Evolutionary conservation across 2,888 invertebrate genomes (phyloP), one percentile per base, ranked within the genome.

Genomic region (Deilephila elpenor): DNA sequence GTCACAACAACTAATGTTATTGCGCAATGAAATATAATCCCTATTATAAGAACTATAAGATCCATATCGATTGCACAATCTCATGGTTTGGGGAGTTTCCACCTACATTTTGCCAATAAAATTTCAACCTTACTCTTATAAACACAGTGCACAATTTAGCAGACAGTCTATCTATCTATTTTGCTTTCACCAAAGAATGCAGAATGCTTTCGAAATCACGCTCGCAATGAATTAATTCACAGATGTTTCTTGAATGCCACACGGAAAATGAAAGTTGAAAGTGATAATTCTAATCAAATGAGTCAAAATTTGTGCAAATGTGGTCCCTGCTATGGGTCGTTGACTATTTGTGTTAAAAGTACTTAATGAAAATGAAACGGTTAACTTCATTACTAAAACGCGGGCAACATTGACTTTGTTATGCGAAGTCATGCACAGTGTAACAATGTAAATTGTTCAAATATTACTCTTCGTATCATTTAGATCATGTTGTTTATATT

Each of bases 131-230:
- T 80, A 77, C 70, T 0, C 0, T 0, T 0, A 7, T 1, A 1
- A 0, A 0, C 11, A 75, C 78, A 82, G 76, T 74, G 61, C 59
- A 19, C 34, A 64, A 71, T 71, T 67, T 19, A 60, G 44, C 5
- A 53, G 20, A 59, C 11, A 70, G 62, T 74, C 72, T 77, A 73
- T 76, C 80, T 70, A 67, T 83, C 79, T 86, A 83, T 87, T 87
- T 87, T 84, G 84, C 88, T 87, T 87, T 87, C 87, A 86, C 87
- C 83, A n/a, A 77, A 76, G 81, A 82, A 84, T 82, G 80, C 79
- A 75, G 83, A 83, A 78, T 79, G 83, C 83, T 86, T 86, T 86
- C 84, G 79, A 85, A 80, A 82, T 79, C 79, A 79, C 75, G 78
- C 78, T 78, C 74, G 75, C 64, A 73, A 79, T 79, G 76, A 82